Evolutionary conservation across 2,113 vertebrate genomes (phyloP).

Genomic region (Malurus cyaneus): DNA sequence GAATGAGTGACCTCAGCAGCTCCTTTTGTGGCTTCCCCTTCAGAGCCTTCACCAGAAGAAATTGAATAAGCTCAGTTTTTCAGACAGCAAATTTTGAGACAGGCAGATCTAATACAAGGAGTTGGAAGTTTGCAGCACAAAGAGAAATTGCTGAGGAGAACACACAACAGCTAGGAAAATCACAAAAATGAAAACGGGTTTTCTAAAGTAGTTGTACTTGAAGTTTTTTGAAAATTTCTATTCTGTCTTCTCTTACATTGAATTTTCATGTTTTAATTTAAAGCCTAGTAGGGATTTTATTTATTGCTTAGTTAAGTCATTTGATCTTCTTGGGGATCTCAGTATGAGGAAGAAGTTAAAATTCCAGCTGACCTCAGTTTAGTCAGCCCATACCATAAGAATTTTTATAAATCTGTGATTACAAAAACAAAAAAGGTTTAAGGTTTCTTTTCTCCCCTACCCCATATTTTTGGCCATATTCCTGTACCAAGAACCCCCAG

Average conservation of each 20-base stretch:
- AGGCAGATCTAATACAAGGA: neutral
- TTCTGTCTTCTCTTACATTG: neutral
- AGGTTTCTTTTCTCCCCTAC: neutral
- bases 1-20: neutral
- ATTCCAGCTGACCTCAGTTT: neutral
- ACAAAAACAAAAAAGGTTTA: neutral
- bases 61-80: neutral
- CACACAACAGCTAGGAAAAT: neutral
- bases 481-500: neutral
- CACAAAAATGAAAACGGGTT: neutral
- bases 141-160: neutral
- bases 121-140: neutral
- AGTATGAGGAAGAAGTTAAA: neutral
- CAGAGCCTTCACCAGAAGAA: neutral
- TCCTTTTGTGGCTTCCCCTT: neutral
- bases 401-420: neutral
- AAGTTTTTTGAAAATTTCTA: neutral
- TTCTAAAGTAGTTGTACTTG: neutral
- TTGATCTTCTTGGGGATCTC: neutral
- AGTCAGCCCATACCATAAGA: neutral
- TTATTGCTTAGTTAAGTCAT: neutral
- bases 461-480: neutral
- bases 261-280: neutral
- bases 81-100: neutral
- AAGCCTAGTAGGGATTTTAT: neutral